Evolutionary conservation across 1,140 invertebrate genomes (phyloP).

Genomic region (Philopotamus ludificatus): DNA sequence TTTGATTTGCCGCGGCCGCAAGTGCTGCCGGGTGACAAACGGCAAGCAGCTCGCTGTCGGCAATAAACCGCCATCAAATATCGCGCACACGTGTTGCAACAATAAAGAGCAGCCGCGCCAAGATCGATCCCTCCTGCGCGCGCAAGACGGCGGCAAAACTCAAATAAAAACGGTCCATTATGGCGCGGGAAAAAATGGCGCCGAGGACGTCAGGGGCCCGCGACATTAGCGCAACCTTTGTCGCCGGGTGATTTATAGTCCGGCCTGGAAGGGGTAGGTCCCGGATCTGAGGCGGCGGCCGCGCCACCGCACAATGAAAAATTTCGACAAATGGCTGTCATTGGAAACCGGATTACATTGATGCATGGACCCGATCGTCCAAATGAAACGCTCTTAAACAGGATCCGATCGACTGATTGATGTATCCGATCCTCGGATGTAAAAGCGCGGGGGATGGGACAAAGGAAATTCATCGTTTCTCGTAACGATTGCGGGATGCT

Average conservation of each 20-base stretch:
- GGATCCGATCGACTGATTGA: not conserved
- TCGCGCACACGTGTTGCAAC: too few species aligned
- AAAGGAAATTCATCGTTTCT: too few species aligned
- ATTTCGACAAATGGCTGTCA: not conserved
- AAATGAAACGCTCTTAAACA: not conserved
- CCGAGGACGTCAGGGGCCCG: slow-evolving; percentile 3
- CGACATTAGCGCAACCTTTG: slow-evolving; percentile 25
- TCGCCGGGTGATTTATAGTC: slow-evolving; percentile 24
- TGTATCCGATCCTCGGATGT: too few species aligned
- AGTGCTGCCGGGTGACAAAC: too few species aligned
- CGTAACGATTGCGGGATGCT: too few species aligned
- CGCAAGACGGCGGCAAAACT: too few species aligned
- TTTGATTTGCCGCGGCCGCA: too few species aligned
- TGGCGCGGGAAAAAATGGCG: slow-evolving; percentile 19
- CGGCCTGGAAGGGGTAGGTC: not conserved
- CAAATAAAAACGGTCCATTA: slow-evolving; percentile 18
- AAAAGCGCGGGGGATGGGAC: too few species aligned
- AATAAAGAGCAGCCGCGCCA: too few species aligned
- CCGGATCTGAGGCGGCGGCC: not conserved
- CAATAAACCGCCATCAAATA: too few species aligned
- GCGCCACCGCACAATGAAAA: not conserved
- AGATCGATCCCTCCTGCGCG: too few species aligned
- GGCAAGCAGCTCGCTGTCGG: too few species aligned
- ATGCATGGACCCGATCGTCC: not conserved
- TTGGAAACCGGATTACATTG: not conserved